phyloP scores from a whole-genome alignment of 2,797 vertebrate genomes.

The Crocidura indochinensis region DNA sequence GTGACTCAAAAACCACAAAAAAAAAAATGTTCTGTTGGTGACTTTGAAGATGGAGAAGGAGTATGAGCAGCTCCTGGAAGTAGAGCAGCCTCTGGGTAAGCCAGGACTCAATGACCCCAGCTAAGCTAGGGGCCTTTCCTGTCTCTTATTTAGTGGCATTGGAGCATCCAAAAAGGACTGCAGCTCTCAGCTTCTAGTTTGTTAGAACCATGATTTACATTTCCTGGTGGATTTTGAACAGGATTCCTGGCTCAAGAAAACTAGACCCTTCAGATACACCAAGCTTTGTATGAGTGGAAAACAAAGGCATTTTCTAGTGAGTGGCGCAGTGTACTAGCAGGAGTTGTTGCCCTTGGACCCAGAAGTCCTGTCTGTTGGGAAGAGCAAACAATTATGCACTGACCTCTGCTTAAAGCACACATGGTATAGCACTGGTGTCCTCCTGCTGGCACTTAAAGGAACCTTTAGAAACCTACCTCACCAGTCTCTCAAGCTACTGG shows the following conservation, averaged over 20 bases:
- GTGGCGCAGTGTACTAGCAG: not conserved
- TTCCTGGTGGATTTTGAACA: not conserved
- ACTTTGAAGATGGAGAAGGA: slow-evolving; percentile 8
- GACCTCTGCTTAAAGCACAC: not conserved
- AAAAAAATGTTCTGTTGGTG: not conserved
- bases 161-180: not conserved
- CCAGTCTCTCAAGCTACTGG: not conserved
- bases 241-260: not conserved
- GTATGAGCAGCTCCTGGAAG: not conserved
- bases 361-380: not conserved
- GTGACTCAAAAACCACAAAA: too few relatives aligned
- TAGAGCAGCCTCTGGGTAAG: not conserved
- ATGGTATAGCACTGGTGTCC: not conserved
- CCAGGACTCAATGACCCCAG: not conserved
- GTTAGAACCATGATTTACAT: not conserved
- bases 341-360: not conserved
- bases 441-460: not conserved
- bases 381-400: not conserved
- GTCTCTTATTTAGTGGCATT: not conserved
- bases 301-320: not conserved
- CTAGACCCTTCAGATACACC: not conserved
- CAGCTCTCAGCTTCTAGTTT: not conserved
- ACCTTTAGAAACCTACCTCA: not conserved
- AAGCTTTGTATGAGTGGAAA: not conserved
- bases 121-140: not conserved